phyloP scores from a whole-genome alignment of 2,113 vertebrate species.

The Toxotes jaculatrix region DNA sequence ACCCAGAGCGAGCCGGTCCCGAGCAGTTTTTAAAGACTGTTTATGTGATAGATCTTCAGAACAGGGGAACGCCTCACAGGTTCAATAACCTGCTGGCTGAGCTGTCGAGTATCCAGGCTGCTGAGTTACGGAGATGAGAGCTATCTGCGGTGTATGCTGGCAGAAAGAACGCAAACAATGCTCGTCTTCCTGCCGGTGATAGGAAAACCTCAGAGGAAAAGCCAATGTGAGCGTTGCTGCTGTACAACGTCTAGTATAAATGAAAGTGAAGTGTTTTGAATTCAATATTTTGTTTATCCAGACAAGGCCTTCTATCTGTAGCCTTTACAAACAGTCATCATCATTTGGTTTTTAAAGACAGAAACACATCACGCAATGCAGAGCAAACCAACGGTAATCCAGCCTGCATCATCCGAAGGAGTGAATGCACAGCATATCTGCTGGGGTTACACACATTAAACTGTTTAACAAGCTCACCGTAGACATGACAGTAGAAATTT shows the following conservation, averaged over 20 bases:
- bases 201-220: not conserved
- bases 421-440: not conserved
- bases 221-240: not conserved
- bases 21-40: conserved; percentile 67
- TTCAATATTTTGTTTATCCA: conserved; percentile 16
- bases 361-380: conserved; percentile 25
- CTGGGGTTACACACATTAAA: conserved; percentile 7
- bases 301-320: not conserved
- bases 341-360: not conserved
- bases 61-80: conserved; percentile 52
- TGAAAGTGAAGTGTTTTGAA: conserved; percentile 26
- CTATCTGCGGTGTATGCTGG: conserved; percentile 5
- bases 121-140: conserved; percentile 54
- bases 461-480: not conserved
- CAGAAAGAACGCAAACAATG: conserved; percentile 38
- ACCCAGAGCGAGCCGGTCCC: conserved; percentile 18
- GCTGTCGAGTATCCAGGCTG: conserved; percentile 29
- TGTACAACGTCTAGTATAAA: conserved; percentile 17
- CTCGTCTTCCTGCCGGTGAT: conserved; percentile 4
- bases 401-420: not conserved
- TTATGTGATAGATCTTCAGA: conserved; percentile 64
- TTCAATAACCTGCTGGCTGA: conserved; percentile 63
- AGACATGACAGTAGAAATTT: not conserved
- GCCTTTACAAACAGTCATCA: not conserved
- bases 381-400: not conserved